These are phyloP conservation scores for Nemurella pictetii DNA, from an alignment of 2,888 invertebrate species.

Conservation along the genomic window DNA sequence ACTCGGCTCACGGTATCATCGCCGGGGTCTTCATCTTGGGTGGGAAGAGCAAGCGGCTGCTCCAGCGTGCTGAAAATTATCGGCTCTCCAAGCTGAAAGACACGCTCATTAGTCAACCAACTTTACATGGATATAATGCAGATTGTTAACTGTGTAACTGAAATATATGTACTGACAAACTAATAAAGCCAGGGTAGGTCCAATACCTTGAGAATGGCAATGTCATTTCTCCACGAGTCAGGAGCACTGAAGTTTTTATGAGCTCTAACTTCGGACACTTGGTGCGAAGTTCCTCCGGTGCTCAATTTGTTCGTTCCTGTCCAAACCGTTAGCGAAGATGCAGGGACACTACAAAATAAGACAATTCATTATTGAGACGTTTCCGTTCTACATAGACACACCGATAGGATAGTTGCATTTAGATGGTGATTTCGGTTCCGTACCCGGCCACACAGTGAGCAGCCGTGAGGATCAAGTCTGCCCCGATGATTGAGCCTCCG, in stretches of 20 bases:
- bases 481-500: constrained; percentile 35
- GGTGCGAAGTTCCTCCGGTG: constrained; percentile 31
- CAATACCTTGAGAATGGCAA: constrained; percentile 37
- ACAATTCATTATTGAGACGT: neutral
- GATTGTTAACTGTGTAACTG: too few species aligned
- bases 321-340: constrained; percentile 23
- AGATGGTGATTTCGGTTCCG: too few species aligned
- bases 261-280: constrained; percentile 16
- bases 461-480: constrained; percentile 37
- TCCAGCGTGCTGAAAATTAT: constrained; percentile 6
- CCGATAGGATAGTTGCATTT: neutral
- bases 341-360: neutral
- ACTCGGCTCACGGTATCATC: constrained; percentile 22
- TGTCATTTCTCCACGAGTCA: constrained; percentile 35
- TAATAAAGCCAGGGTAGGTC: neutral
- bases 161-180: too few species aligned
- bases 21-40: constrained; percentile 23
- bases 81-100: constrained; percentile 8
- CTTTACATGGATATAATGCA: too few species aligned
- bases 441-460: constrained; percentile 38
- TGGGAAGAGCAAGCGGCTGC: constrained; percentile 33
- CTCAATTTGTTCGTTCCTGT: constrained; percentile 36
- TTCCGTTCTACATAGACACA: too few species aligned
- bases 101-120: too few species aligned
- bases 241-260: constrained; percentile 31